Conservation (phyloP, 1,140 invertebrate species). For the Latrodectus geometricus region DNA sequence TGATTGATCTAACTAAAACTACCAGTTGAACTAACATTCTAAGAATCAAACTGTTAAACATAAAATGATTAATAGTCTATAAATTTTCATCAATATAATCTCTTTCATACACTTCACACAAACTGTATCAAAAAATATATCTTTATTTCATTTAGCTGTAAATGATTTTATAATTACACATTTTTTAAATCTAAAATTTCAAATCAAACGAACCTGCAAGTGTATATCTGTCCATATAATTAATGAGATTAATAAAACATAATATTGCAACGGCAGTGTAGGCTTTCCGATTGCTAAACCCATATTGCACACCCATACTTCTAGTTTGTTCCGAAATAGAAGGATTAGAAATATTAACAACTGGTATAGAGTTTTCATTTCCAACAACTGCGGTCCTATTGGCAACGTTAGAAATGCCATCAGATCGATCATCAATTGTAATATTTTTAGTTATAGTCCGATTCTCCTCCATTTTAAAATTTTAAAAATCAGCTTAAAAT, state of each 20-base stretch:
- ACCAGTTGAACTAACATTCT: no score
- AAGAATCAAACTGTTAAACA: no score
- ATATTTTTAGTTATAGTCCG: neutral
- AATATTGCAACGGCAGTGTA: slow-evolving; percentile 81
- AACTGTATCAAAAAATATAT: no score
- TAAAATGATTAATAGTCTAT: no score
- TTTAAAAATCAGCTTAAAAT: neutral
- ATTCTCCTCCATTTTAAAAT: slow-evolving; percentile 15
- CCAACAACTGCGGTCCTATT: neutral
- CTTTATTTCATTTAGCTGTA: no score
- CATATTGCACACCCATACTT: slow-evolving; percentile 21
- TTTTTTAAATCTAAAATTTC: neutral
- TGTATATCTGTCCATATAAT: slow-evolving; percentile 98
- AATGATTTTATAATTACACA: no score
- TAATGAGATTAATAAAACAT: slow-evolving; percentile 94
- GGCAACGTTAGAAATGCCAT: neutral
- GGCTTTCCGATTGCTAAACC: neutral
- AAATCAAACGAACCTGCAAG: slow-evolving; percentile 76
- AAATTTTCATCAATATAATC: no score
- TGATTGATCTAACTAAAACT: no score
- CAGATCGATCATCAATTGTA: neutral
- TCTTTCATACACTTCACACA: no score
- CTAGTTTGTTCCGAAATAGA: neutral
- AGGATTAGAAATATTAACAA: neutral
- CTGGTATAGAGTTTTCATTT: neutral